Evolutionary conservation across 1,140 invertebrate species (phyloP), one percentile per base, ranked within the genome.

Genomic region (Phymorhynchus buccinoides): DNA sequence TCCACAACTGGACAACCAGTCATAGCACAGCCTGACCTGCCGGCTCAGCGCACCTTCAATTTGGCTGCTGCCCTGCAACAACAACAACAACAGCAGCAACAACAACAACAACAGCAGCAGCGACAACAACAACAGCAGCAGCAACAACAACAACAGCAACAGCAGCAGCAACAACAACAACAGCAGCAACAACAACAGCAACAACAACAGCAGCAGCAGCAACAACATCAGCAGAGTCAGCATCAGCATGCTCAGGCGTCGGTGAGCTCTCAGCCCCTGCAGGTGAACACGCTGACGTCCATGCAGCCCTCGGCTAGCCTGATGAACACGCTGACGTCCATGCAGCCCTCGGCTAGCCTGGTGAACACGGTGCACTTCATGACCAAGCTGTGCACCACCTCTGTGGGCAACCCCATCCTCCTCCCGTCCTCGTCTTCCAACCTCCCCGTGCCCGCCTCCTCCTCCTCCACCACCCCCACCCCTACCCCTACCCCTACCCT

Each of bases 121-220:
- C 77, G 32, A 48, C 84, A 73, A n/a, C 80, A 81, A 66, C 80
- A 66, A 81, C 80, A 79, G 66, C 78, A 81, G 62, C 78, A 73
- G 30, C 75, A 79, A 18, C 81, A 83, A 41, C 22, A 48, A 30
- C 7, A n/a, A n/a, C 88, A 90, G 82, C 87, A 80, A 22, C 73
- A 56, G 48, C 83, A 84, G 66, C 62, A 68, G 30, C 81, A 83
- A 14, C 80, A 82, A 66, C 80, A 82, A 82, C 52, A 82, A 82
- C 83, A 84, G 30, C 83, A 84, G 35, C 66, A 78, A 68, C 87
- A 88, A 79, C 86, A 90, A n/a, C 87, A 89, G 78, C 86, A 86
- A 27, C 73, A 88, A 68, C 88, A 88, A 62, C 85, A 83, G 30
- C 85, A 84, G 41, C 87, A 88, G 62, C 87, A 91, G 77, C 84